Evolutionary conservation across 2,113 vertebrate species (phyloP).

Genomic region (Zosterops pallidus): DNA sequence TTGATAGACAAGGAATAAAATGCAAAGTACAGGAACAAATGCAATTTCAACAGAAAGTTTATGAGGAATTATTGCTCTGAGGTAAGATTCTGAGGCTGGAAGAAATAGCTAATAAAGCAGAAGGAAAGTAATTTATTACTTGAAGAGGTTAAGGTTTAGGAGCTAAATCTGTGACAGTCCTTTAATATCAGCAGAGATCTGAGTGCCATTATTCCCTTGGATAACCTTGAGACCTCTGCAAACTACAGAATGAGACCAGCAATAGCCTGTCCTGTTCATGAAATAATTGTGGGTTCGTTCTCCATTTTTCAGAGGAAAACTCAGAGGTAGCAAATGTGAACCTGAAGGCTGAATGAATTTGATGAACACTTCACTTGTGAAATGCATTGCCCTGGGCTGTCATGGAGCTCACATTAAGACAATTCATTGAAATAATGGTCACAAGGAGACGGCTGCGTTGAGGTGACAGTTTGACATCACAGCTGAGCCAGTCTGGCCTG

Average conservation of each 20-base stretch:
- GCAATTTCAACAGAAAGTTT: slow-evolving; percentile 39
- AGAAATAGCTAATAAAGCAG: slow-evolving; percentile 12
- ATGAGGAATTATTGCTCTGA: slow-evolving; percentile 42
- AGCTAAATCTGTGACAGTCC: neutral
- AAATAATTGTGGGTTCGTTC: neutral
- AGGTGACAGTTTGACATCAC: neutral
- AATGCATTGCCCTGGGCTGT: neutral
- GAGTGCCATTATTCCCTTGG: neutral
- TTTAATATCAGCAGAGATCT: neutral
- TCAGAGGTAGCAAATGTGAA: neutral
- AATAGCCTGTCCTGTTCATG: neutral
- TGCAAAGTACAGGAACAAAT: slow-evolving; percentile 24
- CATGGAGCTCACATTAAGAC: neutral
- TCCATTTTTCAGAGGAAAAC: neutral
- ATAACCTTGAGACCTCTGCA: neutral
- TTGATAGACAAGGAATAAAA: slow-evolving; percentile 40
- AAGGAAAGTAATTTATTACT: slow-evolving; percentile 45
- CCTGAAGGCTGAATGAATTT: neutral
- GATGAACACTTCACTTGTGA: neutral
- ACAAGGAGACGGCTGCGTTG: neutral
- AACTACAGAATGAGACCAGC: neutral
- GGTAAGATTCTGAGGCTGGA: slow-evolving; percentile 18
- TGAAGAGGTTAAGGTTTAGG: slow-evolving; percentile 33
- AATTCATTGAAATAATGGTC: neutral
- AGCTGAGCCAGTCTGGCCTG: neutral